Evolutionary conservation across 1,140 invertebrate species (phyloP), one percentile per base, ranked within the genome.

Genomic region (Ptiloglossa arizonensis): DNA sequence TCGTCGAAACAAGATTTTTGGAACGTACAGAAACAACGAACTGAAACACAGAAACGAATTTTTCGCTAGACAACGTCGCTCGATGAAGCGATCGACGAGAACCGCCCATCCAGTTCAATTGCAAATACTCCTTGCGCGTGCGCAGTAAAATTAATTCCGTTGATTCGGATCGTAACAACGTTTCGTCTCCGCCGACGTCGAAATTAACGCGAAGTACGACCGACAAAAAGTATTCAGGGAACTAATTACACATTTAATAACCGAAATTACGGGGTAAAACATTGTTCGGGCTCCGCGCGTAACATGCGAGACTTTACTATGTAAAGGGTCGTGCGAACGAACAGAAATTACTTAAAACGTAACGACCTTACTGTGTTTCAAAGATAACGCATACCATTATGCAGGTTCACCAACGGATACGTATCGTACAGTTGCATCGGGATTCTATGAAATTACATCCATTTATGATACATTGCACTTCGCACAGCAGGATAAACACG

Each of bases 381-480:
- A 54, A 41, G 56, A 62, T 46, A 71, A 54, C 67, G 67, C 19
- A 24, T 11, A 54, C 59, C 67, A 54, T 62, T 41, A 19, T 54
- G 32, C 22, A 27, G n/a, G 35, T 52, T 63, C 9, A 15, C 17
- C 44, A 41, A 50, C 22, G 19, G 29, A 66, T 24, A 56, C 50
- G 29, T 60, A 69, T 50, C 44, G 44, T 35, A 68, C 56, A 70
- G 46, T 44, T 41, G 35, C 67, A 52, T 62, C 24, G 46, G 46
- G 32, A 54, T 71, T 59, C 67, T 54, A 70, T 54, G 67, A 71
- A 60, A 63, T 70, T 70, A 70, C 56, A 69, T 52, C 46, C 56
- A 52, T 62, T 60, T 70, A 70, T 62, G 63, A 68, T 77, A 69
- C 66, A 62, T 77, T 70, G 74, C 74, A 52, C 57, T 60, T 38